Base-by-base conservation (phyloP, 2,113 vertebrate species). In the Sinocyclocheilus rhinocerous region DNA sequence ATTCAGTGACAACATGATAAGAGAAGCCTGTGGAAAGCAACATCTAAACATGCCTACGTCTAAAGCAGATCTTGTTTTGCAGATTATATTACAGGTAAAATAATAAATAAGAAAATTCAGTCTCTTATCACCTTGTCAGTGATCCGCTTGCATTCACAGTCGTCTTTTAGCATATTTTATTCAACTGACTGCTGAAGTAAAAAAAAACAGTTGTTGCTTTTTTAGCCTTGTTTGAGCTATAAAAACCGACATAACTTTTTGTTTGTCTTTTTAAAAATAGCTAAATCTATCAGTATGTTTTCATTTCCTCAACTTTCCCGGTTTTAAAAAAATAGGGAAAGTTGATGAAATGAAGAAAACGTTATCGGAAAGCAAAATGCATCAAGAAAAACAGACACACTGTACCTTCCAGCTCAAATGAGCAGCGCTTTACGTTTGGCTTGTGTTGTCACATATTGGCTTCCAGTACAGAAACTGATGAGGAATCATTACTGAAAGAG, bases 1-100 rank as follows among this genome's bases (percentile, higher is more conserved):
- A 16, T 76, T 76, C 72, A 24, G 45, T 77, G 76, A 55, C 76
- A 77, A 33, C 76, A 29, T 50, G 76, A 77, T 77, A 55, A 77
- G 76, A 77, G 76, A 50, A 77, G 45, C 48, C 76, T 55, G 45
- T 77, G 50, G 45, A 52, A 77, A 77, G n/a, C 48, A 18, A 77
- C 50, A 77, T 77, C 50, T 77, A 77, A 77, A 50, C 76, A 50
- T 77, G 76, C 76, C 24, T 29, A 10, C 9, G 26, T 52, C 76
- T 55, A 26, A 26, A 77, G 76, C 48, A 77, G 42, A 76, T 76
- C n/a, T 76, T 76, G 72, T 76, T 76, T 48, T 24, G 72, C 72
- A 77, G 76, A 77, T 52, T 52, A 77, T 33, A 55, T 77, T 77
- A 77, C 76, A 55, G 76, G 76, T 29, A 77, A 77, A 55, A 77